Conservation (phyloP, 2,888 invertebrate genomes). For the Sinelater perroti region DNA sequence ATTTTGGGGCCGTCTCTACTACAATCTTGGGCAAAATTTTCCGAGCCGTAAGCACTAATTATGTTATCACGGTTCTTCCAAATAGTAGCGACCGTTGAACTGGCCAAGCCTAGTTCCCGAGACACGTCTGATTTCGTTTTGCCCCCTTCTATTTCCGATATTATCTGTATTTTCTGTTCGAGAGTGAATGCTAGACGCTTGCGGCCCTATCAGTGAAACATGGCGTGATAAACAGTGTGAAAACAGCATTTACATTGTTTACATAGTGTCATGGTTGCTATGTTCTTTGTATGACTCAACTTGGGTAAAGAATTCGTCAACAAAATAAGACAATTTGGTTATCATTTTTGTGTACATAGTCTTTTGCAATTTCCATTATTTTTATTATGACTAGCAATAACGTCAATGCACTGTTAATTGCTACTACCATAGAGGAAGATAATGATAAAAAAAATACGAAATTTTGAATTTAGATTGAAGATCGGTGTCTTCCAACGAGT, state of each 20-base stretch:
- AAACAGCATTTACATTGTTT: conserved; percentile 10
- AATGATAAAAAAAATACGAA: no score
- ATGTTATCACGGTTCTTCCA: conserved; percentile 68
- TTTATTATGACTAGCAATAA: no score
- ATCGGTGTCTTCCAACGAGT: no score
- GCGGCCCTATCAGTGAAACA: conserved; percentile 61
- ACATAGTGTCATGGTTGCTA: conserved; percentile 17
- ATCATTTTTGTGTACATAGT: no score
- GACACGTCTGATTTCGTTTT: conserved; percentile 68
- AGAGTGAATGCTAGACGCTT: conserved; percentile 68
- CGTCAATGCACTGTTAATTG: no score
- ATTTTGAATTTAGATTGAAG: no score
- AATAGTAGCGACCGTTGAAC: conserved; percentile 67
- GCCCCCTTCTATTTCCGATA: conserved; percentile 67
- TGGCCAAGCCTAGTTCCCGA: conserved; percentile 65
- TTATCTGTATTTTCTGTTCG: conserved; percentile 69
- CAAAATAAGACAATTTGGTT: no score
- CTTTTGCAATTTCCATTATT: no score
- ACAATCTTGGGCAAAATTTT: conserved; percentile 38
- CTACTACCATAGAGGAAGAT: no score
- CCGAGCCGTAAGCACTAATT: conserved; percentile 54
- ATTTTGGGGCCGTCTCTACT: conserved; percentile 24
- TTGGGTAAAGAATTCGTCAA: neutral
- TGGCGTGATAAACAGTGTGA: conserved; percentile 18
- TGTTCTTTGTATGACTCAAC: neutral